phyloP scores from a whole-genome alignment of 2,113 vertebrate species.

The Hydrochoerus hydrochaeris region DNA sequence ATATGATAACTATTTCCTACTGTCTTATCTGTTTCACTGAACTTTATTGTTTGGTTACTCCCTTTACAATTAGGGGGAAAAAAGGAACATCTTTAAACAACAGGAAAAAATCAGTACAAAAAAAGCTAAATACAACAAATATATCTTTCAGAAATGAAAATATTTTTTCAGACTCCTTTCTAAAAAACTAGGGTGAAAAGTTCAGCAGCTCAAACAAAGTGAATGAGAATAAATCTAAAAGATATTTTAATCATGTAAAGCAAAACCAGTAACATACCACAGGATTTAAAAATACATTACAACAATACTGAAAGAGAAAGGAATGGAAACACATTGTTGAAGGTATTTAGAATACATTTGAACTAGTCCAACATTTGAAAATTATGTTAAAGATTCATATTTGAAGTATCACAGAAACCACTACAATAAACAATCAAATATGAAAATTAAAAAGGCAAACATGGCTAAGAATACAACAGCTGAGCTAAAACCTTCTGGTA shows the following conservation, averaged over 20 bases:
- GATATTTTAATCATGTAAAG: not conserved
- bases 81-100: constrained; percentile 2
- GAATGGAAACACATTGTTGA: not conserved
- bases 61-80: no score
- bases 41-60: no score
- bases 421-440: not conserved
- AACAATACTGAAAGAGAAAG: not conserved
- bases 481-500: not conserved
- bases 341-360: not conserved
- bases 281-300: not conserved
- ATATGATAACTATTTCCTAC: no score
- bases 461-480: not conserved
- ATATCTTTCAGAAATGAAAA: not conserved
- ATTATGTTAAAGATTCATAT: not conserved
- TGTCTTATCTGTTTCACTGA: no score
- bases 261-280: not conserved
- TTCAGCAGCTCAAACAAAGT: not conserved
- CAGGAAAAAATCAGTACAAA: constrained; percentile 3
- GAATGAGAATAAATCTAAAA: not conserved
- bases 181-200: not conserved
- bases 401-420: not conserved
- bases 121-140: constrained; percentile 33
- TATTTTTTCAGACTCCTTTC: not conserved
- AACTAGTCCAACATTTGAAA: not conserved
- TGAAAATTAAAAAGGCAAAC: not conserved